Evolutionary conservation across 2,113 vertebrate genomes (phyloP).

Genomic region (Pomatostomus ruficeps): DNA sequence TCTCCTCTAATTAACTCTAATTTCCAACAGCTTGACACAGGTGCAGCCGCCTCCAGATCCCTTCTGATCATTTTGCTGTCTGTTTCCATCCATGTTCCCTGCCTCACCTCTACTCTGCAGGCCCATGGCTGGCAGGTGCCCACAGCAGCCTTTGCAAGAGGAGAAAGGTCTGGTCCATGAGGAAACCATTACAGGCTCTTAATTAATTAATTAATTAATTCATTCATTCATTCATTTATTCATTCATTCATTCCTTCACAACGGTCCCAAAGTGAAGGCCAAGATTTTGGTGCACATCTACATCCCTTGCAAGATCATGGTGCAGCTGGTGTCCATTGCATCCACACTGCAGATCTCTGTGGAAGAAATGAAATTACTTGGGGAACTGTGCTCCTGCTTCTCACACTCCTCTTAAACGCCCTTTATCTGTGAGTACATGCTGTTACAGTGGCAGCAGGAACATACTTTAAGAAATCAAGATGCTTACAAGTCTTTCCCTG

Average conservation of each 20-base stretch:
- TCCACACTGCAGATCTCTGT: neutral
- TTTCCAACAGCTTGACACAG: neutral
- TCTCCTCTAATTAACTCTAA: neutral
- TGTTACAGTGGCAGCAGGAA: neutral
- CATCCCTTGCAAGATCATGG: neutral
- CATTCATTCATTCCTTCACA: neutral
- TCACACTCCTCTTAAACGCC: neutral
- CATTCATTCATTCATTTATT: neutral
- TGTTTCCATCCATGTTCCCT: neutral
- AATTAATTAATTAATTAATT: neutral
- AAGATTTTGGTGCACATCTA: neutral
- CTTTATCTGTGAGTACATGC: neutral
- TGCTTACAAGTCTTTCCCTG: neutral
- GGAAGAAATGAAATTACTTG: neutral
- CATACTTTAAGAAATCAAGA: neutral
- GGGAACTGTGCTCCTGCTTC: neutral
- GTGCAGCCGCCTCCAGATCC: neutral
- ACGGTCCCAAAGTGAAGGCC: neutral
- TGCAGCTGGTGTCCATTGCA: neutral
- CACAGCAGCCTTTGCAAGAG: neutral
- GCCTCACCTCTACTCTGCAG: neutral
- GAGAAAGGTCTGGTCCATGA: neutral
- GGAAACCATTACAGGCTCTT: neutral
- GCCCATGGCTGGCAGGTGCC: neutral
- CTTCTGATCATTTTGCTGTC: neutral